phyloP scores from a whole-genome alignment of 2,888 invertebrate genomes.

The Lithodes maja region DNA sequence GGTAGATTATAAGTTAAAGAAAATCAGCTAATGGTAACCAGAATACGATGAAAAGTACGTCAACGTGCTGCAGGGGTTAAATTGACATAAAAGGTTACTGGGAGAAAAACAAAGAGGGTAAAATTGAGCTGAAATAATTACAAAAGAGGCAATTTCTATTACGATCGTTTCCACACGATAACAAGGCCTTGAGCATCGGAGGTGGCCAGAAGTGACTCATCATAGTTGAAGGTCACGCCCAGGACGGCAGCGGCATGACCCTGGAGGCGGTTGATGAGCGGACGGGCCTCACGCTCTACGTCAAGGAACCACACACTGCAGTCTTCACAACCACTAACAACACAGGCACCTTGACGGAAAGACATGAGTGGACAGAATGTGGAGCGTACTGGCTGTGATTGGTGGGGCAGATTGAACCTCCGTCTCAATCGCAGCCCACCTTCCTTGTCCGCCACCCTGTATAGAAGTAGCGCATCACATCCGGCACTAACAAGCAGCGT shows the following conservation, averaged over 20 bases:
- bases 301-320: constrained; percentile 86
- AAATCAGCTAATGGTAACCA: too few species aligned
- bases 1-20: too few species aligned
- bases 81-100: too few species aligned
- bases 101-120: too few species aligned
- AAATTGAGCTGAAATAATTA: too few species aligned
- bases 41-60: too few species aligned
- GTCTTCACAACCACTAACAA: constrained; percentile 87
- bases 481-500: constrained; percentile 86
- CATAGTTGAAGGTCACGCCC: constrained; percentile 90
- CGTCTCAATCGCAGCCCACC: constrained; percentile 81
- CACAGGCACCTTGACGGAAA: constrained; percentile 86
- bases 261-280: constrained; percentile 80
- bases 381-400: constrained; percentile 80
- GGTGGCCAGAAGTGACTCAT: constrained; percentile 89
- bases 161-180: constrained; percentile 82
- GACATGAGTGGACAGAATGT: constrained; percentile 92
- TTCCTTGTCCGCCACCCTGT: too few species aligned
- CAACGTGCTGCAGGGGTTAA: too few species aligned
- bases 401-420: constrained; percentile 81
- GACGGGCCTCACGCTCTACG: constrained; percentile 79
- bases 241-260: constrained; percentile 89
- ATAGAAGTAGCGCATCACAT: constrained; percentile 84
- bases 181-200: constrained; percentile 88
- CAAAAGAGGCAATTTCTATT: neutral